Percentiles rank a stretch among this genome's conserved stretches.
Conservation (phyloP, 2,888 invertebrate genomes). For the Sepioteuthis lessoniana region DNA sequence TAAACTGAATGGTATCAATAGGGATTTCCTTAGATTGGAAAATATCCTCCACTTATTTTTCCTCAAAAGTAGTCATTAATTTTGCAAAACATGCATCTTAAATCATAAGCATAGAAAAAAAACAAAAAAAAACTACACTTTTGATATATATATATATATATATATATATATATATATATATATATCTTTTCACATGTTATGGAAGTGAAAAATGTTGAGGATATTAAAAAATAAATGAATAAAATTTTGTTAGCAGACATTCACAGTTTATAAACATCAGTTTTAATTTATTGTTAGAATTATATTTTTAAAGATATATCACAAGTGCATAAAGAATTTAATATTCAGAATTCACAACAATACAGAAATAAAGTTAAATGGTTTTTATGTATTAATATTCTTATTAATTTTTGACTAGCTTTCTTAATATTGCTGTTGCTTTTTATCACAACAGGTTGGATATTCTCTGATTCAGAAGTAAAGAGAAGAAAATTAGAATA, state of each 20-base stretch:
- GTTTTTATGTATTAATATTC: neutral
- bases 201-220: too few relatives aligned
- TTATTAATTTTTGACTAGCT: neutral
- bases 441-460: too few relatives aligned
- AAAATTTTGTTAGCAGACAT: neutral
- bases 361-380: too few relatives aligned
- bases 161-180: too few relatives aligned
- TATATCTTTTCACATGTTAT: too few relatives aligned
- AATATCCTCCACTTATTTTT: neutral
- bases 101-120: neutral
- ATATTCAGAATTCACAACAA: too few relatives aligned
- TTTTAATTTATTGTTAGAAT: neutral
- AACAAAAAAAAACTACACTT: neutral
- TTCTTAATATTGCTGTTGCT: too few relatives aligned
- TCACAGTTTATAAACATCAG: neutral
- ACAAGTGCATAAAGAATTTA: too few relatives aligned
- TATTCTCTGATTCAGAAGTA: too few relatives aligned
- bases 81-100: neutral
- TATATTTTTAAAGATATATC: too few relatives aligned
- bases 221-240: neutral
- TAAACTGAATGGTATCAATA: neutral
- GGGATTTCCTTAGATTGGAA: neutral
- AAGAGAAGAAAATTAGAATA: too few relatives aligned
- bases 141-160: neutral
- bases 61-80: slow-evolving; percentile 21